Base-by-base conservation (phyloP, 1,140 invertebrate species). In the Acyrthosiphon pisum region DNA sequence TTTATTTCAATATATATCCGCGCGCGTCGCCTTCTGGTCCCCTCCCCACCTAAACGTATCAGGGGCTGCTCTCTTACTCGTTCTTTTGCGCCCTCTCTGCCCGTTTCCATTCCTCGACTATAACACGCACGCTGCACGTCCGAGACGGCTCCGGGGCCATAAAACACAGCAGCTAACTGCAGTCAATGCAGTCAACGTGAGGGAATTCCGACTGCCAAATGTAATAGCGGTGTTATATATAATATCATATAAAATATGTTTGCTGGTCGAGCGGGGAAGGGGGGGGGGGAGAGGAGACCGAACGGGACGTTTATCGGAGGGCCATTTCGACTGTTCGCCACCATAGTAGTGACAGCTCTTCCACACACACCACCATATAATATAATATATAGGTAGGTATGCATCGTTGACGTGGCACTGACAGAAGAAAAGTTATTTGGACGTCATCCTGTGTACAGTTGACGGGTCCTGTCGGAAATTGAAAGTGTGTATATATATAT, bases 1-100 rank as follows among this genome's bases (percentile, higher is more conserved):
- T 93, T 56, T 93, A 86, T 93, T 93, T 86, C 81, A 86, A 93
- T 93, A 93, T 91, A 56, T 50, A 68, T 92, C 26, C 41, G 11
- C 46, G 11, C 46, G 18, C 46, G 14, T 48, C n/a, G 23, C 44
- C 6, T 48, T 35, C 86, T 26, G 14, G 7, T 14, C 30, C 44
- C 1, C 26, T 48, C 44, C 84, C 14, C 11, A 0, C 30, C 30
- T 22, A 35, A n/a, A 20, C 35, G 76, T 2, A 81, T 26, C 20
- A 22, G 37, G 23, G 37, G 83, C 37, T 14, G 9, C 30, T 26
- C 83, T 86, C 83, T 44, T 14, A 6, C 37, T 23, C 37, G 9
- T 18, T 46, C 84, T 46, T 14, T n/a, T n/a, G 2, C n/a, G 4
- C n/a, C 14, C 30, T 9, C 56, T 56, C 53, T 68, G 26, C 14